Evolutionary conservation across 2,888 invertebrate genomes (phyloP), one percentile per base, ranked within the genome.

Genomic region (Drosophila anceps): DNA sequence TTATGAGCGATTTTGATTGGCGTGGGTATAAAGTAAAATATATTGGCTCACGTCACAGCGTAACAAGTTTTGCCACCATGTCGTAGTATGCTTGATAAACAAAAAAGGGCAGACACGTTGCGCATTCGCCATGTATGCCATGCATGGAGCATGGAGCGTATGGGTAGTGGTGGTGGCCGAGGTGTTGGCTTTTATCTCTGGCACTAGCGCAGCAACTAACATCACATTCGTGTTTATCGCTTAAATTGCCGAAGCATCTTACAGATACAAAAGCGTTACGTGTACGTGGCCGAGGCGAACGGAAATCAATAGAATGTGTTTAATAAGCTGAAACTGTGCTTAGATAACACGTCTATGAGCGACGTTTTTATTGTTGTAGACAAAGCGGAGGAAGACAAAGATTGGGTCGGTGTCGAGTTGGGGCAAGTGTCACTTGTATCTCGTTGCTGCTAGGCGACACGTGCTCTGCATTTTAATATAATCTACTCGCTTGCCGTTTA

Each of bases 321-420:
- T 84, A 84, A 82, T 82, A 82, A 81, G 81, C 84, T 74, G 71
- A 78, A 83, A 76, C 73, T 83, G 71, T 73, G 77, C 67, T 64
- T 73, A 75, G 84, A 73, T 77, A 81, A 80, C 68, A 83, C 64
- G 74, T 76, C 69, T 77, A 76, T 59, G 59, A 60, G 65, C 62
- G 68, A 76, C 54, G 64, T 50, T 74, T 67, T 79, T 79, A 74
- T 79, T 79, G 61, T 67, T 63, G 60, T 29, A 35, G 46, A 60
- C 57, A 6, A 44, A 27, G 35, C 44, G 35, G 15, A 18, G n/a
- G n/a, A 18, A 29, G n/a, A 12, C 46, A 33, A 35, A 18, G 39
- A 24, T 1, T 8, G 39, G 43, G 29, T 12, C 15, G 44, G 43
- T n/a, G 43, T 15, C 9, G 27, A 27, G 46, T 4, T 15, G 37